These are phyloP conservation scores for Coecobrya sp. DNA, from an alignment of 2,888 invertebrate genomes.

Conservation along the genomic window DNA sequence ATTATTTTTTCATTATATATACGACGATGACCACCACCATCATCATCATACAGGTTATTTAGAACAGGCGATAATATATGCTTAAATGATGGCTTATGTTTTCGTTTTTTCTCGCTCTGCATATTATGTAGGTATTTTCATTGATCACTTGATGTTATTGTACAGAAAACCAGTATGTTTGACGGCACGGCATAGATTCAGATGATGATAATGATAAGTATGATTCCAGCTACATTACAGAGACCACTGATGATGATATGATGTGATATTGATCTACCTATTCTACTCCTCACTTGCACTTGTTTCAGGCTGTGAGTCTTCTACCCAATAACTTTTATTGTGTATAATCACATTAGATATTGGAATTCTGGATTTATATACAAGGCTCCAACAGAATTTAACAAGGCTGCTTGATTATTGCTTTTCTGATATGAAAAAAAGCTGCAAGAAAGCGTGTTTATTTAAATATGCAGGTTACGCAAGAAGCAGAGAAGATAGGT, in stretches of 20 bases:
- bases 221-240: not conserved
- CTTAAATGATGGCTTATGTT: slow-evolving; percentile 21
- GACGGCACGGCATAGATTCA: not conserved
- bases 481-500: not conserved
- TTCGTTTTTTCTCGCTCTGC: not conserved
- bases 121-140: not conserved
- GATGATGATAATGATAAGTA: slow-evolving; percentile 8
- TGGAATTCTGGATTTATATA: not conserved
- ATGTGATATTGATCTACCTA: not conserved
- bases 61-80: slow-evolving; percentile 37
- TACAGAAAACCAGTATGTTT: not conserved
- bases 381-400: not conserved
- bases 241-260: not conserved
- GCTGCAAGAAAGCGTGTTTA: not conserved
- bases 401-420: not conserved
- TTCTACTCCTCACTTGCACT: not conserved
- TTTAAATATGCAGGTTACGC: not conserved
- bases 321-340: not conserved
- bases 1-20: slow-evolving; percentile 18
- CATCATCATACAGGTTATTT: slow-evolving; percentile 36
- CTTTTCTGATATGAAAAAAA: not conserved
- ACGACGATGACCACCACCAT: slow-evolving; percentile 1
- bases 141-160: not conserved
- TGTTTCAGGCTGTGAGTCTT: too few species aligned
- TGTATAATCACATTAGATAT: not conserved